Conservation (phyloP, 2,888 invertebrate species). For the Monoplex corrugatus region DNA sequence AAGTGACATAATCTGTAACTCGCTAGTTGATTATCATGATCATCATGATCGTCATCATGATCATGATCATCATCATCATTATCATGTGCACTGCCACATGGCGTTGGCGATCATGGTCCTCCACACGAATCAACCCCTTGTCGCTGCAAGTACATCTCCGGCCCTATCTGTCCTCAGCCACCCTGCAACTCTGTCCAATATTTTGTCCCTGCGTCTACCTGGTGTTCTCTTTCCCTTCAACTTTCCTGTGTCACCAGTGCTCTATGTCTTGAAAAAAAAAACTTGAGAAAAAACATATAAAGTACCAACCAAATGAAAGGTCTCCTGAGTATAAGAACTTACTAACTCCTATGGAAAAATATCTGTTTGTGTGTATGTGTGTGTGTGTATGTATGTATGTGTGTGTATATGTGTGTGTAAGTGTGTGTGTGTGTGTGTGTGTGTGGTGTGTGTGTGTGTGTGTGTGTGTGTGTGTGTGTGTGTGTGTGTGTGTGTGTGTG, state of each 20-base stretch:
- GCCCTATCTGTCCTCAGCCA: too few relatives aligned
- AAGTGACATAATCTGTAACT: too few relatives aligned
- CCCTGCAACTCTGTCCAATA: background rate
- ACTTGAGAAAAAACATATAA: too few relatives aligned
- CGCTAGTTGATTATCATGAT: too few relatives aligned
- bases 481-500: slow-evolving; percentile 26
- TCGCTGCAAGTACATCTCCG: too few relatives aligned
- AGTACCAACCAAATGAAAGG: too few relatives aligned
- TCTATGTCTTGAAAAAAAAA: too few relatives aligned
- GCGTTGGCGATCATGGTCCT: too few relatives aligned
- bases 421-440: slow-evolving; percentile 6
- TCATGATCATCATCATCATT: too few relatives aligned
- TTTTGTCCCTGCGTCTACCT: background rate
- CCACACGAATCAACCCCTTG: too few relatives aligned
- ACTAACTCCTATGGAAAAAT: background rate
- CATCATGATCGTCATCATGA: too few relatives aligned
- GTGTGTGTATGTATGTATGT: background rate
- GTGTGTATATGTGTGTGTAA: background rate
- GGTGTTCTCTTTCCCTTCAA: background rate
- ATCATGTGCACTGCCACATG: too few relatives aligned
- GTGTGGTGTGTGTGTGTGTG: slow-evolving; percentile 33
- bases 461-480: slow-evolving; percentile 14
- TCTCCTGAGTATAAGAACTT: background rate
- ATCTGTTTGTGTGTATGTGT: background rate
- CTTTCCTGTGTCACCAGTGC: background rate